Conservation (phyloP, 2,113 vertebrate genomes). For the Cavia aperea region DNA sequence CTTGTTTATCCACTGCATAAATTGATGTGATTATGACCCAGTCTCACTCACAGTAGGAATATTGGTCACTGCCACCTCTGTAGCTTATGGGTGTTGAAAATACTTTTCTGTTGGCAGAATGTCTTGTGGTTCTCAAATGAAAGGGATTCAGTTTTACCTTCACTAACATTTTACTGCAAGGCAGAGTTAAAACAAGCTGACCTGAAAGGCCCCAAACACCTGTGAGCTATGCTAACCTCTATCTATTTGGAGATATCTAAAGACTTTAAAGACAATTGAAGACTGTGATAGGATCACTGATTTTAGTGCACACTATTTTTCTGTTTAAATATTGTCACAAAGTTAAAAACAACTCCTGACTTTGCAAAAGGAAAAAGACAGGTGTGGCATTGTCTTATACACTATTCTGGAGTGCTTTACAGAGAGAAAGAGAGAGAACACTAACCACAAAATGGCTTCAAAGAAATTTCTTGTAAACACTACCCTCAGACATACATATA, state of each 20-base stretch:
- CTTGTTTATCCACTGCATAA: background rate
- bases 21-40: background rate
- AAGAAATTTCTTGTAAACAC: slow-evolving; percentile 49
- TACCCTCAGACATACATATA: background rate
- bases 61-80: background rate
- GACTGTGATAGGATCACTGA: slow-evolving; percentile 7
- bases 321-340: slow-evolving; percentile 48
- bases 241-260: slow-evolving; percentile 29
- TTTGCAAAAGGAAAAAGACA: background rate
- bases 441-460: slow-evolving; percentile 61
- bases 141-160: slow-evolving; percentile 20
- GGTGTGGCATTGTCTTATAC: slow-evolving; percentile 43
- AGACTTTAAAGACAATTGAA: slow-evolving; percentile 31
- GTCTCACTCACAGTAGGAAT: background rate
- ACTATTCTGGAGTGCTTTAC: slow-evolving; percentile 12
- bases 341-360: slow-evolving; percentile 50
- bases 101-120: background rate
- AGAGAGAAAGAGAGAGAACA: background rate
- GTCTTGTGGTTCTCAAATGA: slow-evolving; percentile 36
- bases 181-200: slow-evolving; percentile 24
- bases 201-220: background rate
- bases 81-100: background rate
- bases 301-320: slow-evolving; percentile 53
- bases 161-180: slow-evolving; percentile 8
- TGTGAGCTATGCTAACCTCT: background rate